Base-by-base conservation (phyloP, 2,113 vertebrate species). In the Atrichornis clamosus region DNA sequence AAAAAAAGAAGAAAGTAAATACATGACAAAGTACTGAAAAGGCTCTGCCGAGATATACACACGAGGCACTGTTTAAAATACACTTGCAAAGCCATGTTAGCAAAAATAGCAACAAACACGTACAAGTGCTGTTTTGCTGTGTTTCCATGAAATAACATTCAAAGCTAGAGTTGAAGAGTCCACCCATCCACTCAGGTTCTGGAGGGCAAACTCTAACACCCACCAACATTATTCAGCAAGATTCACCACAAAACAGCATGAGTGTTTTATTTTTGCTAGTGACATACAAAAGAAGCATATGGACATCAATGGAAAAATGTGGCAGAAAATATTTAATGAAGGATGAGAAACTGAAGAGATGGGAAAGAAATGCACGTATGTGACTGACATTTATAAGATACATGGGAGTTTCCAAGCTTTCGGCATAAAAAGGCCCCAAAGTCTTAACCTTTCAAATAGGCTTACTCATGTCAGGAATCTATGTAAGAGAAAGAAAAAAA, bases 211-310 rank as follows among this genome's bases (percentile, higher is more conserved):
- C 63, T 87, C 80, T 62, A 96, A 44, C 11, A 18, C n/a, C 13
- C 26, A 87, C 81, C 74, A 69, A 72, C 37, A 39, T 47, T 74
- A 83, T 65, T 72, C 67, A 97, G 74, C 6, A 52, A 81, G 47
- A 35, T n/a, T 63, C 80, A 59, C 63, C 74, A 87, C 90, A 95
- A 95, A 95, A 90, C 89, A 96, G 90, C 87, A 76, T 1, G 16
- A 92, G 46, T 65, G 60, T 53, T 95, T 92, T 89, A 95, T 93
- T 97, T 97, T 87, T 89, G 95, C 89, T 95, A 93, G 87, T 35
- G 72, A 78, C 86, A 70, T 39, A 97, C 60, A 55, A 42, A 52
- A 91, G 93, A 83, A 96, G 83, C 89, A 93, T 59, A 93, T 33
- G 16, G 53, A 85, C 55, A 87, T 75, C 63, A 26, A 28, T 35